phyloP scores from a whole-genome alignment of 1,140 invertebrate genomes.

The Stegodyphus dumicola region DNA sequence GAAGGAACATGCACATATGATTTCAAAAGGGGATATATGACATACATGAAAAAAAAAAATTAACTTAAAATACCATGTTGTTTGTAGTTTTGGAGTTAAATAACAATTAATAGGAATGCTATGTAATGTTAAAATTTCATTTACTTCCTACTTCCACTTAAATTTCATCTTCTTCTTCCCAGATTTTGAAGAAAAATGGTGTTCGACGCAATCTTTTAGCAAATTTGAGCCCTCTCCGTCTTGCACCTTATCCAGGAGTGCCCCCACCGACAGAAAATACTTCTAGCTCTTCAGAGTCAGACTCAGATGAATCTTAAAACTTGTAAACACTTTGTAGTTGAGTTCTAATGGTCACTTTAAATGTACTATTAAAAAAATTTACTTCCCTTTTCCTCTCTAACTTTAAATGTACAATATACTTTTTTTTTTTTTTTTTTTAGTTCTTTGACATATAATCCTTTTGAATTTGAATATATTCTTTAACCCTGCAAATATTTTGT shows the following conservation, averaged over 20 bases:
- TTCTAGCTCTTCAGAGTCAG: constrained; percentile 53
- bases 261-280: constrained; percentile 48
- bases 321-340: constrained; percentile 33
- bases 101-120: no score
- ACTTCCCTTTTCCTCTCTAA: background rate
- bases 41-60: no score
- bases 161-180: background rate
- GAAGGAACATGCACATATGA: no score
- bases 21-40: no score
- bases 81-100: no score
- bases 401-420: background rate
- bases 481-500: background rate
- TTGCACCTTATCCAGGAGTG: constrained; percentile 46
- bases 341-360: constrained; percentile 23
- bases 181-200: constrained; percentile 59
- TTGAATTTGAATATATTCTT: background rate
- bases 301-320: constrained; percentile 47
- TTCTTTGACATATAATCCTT: background rate
- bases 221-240: constrained; percentile 61
- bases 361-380: constrained; percentile 24
- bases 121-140: no score
- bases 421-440: background rate
- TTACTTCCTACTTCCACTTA: no score
- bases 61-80: no score
- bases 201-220: constrained; percentile 57